Base-by-base conservation (phyloP, 2,113 vertebrate species). In the Falco punctatus region DNA sequence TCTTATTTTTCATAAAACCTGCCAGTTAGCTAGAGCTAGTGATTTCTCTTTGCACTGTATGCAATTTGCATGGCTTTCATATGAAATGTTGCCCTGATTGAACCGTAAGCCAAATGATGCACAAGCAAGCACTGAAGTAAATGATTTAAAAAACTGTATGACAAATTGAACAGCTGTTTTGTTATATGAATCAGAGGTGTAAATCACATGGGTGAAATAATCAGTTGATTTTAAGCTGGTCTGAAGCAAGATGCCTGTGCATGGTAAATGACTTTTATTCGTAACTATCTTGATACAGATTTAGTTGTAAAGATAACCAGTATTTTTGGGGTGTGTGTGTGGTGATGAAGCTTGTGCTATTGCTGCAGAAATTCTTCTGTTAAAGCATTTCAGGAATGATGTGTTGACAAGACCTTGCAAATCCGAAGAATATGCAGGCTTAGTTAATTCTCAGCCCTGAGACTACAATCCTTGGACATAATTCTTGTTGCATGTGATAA, bases 331-430 rank as follows among this genome's bases (percentile, higher is more conserved):
- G 38, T 10, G 38, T 38, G 38, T 30, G 49, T 21, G 32, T 13
- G 14, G 7, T 17, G 38, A 57, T 67, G 52, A 80, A 75, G 33
- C 66, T 88, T 75, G 32, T 90, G 32, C 78, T 75, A 8, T 46
- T 92, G 73, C 61, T 95, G 70, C n/a, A 72, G 42, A 90, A 90
- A 87, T 81, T 59, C 28, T 85, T 90, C 70, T 24, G 24, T 92
- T 81, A 51, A 70, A 81, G 28, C 20, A 26, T 67, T 92, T 71
- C 44, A 88, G 65, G 73, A 48, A 32, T 49, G 40, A 64, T 75
- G 42, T 69, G 57, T 75, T 93, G 52, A 44, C 61, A 72, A 64
- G 78, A 59, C 18, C 51, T 66, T 91, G 46, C 33, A 77, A 42
- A 64, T 88, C 28, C 86, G 14, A 61, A 77, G 51, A 87, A 70